Percentiles rank a stretch among this genome's conserved stretches.
These are phyloP conservation scores for Cyphomyrmex costatus DNA, from an alignment of 1,140 invertebrate genomes.

Conservation along the genomic window DNA sequence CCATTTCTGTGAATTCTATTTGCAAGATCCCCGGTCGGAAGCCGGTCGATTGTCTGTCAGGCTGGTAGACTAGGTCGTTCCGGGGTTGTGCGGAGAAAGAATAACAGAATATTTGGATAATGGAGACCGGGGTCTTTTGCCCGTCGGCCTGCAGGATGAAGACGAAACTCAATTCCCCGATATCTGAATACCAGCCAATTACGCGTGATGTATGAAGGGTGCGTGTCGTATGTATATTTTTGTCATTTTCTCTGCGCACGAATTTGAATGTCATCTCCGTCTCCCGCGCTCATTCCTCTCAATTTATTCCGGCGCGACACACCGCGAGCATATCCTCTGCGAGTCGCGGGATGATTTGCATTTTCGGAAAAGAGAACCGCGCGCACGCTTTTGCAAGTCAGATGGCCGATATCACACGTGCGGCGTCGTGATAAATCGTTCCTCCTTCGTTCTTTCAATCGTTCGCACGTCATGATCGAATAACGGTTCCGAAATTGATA, in stretches of 20 bases:
- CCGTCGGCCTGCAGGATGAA: conserved; percentile 66
- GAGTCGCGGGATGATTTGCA: conserved; percentile 81
- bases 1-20: conserved; percentile 20
- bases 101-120: conserved; percentile 50
- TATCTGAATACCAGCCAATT: conserved; percentile 85
- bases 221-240: conserved; percentile 80
- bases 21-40: conserved; percentile 37
- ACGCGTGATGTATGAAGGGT: conserved; percentile 78
- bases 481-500: conserved; percentile 67
- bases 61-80: conserved; percentile 10
- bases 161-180: conserved; percentile 82
- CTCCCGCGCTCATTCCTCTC: conserved; percentile 76
- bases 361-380: conserved; percentile 76
- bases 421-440: conserved; percentile 72
- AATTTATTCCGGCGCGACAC: conserved; percentile 80
- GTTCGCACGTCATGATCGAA: conserved; percentile 74
- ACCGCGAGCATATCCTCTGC: conserved; percentile 45
- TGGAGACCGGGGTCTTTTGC: conserved; percentile 45
- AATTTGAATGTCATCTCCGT: conserved; percentile 84
- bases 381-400: conserved; percentile 72
- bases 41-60: conserved; percentile 34
- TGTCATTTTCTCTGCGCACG: conserved; percentile 79
- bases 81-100: conserved; percentile 22
- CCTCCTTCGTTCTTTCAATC: conserved; percentile 53
- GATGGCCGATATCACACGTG: conserved; percentile 61